Conservation (phyloP, 35 echinoderm and acorn worm species). For the Apostichopus californicus region DNA sequence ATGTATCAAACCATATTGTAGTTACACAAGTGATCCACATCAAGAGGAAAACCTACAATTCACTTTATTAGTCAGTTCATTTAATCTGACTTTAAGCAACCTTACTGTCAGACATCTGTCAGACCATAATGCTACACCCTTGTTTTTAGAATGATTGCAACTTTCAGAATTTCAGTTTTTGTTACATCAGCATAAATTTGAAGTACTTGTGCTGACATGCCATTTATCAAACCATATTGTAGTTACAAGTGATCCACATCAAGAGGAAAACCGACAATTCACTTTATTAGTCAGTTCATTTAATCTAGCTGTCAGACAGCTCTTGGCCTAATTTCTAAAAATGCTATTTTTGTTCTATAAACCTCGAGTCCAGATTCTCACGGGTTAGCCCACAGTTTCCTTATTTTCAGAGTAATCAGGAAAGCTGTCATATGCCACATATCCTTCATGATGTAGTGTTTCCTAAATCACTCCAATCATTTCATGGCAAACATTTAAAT, state of each 20-base stretch:
- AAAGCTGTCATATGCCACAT: slow-evolving; percentile 7
- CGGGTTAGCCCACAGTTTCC: neutral
- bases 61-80: too few relatives aligned
- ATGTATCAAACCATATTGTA: too few relatives aligned
- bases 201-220: too few relatives aligned
- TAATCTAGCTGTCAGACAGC: neutral
- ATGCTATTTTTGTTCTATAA: neutral
- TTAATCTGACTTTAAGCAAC: too few relatives aligned
- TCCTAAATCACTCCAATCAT: neutral
- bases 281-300: too few relatives aligned
- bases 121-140: too few relatives aligned
- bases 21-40: neutral
- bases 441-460: neutral
- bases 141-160: too few relatives aligned
- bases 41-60: neutral
- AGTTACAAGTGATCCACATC: neutral
- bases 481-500: too few relatives aligned
- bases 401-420: slow-evolving; percentile 23
- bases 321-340: neutral
- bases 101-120: neutral
- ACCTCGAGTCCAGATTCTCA: neutral
- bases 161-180: too few relatives aligned
- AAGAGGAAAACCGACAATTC: neutral
- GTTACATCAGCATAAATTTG: too few relatives aligned
- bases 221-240: too few relatives aligned